Conservation (phyloP, 2,888 invertebrate genomes). For the Andricus curvator region DNA sequence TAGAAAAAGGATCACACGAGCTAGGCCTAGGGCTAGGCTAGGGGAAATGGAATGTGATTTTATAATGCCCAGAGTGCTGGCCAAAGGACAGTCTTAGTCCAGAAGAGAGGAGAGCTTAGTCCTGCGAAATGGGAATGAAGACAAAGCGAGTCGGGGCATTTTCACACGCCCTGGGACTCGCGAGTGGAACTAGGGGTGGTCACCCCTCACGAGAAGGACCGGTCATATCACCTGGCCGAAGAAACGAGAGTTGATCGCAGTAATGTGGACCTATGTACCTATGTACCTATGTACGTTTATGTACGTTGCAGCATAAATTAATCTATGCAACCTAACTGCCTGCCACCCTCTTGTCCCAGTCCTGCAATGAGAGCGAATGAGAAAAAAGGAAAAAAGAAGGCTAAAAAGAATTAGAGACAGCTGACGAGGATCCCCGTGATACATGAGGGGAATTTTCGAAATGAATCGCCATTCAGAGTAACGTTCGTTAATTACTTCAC, state of each 20-base stretch:
- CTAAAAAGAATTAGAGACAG: constrained; percentile 57
- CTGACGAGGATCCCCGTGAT: constrained; percentile 60
- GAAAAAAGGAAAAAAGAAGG: constrained; percentile 1
- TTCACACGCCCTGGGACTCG: constrained; percentile 69
- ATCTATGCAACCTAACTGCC: constrained; percentile 61
- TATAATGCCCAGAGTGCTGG: constrained; percentile 44
- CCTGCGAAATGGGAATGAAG: constrained; percentile 63
- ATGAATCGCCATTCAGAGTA: constrained; percentile 44
- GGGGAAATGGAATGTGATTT: constrained; percentile 8
- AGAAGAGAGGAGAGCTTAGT: constrained; percentile 49
- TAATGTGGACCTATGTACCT: constrained; percentile 7
- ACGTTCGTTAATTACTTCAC: constrained; percentile 38
- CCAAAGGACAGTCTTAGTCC: constrained; percentile 50
- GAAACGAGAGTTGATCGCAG: constrained; percentile 56
- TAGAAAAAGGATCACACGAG: constrained; percentile 41
- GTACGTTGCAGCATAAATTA: constrained; percentile 70
- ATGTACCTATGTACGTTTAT: constrained; percentile 43
- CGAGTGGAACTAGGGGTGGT: constrained; percentile 58
- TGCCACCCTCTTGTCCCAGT: constrained; percentile 61
- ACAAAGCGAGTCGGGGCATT: constrained; percentile 65
- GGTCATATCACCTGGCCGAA: constrained; percentile 73
- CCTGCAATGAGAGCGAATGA: constrained; percentile 49
- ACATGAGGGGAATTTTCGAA: constrained; percentile 41
- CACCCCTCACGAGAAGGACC: constrained; percentile 61
- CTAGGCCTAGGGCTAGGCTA: background rate